Percentiles rank a stretch among this genome's conserved stretches.
Evolutionary conservation across 2,113 vertebrate species (phyloP).

Genomic region (Cololabis saira): DNA sequence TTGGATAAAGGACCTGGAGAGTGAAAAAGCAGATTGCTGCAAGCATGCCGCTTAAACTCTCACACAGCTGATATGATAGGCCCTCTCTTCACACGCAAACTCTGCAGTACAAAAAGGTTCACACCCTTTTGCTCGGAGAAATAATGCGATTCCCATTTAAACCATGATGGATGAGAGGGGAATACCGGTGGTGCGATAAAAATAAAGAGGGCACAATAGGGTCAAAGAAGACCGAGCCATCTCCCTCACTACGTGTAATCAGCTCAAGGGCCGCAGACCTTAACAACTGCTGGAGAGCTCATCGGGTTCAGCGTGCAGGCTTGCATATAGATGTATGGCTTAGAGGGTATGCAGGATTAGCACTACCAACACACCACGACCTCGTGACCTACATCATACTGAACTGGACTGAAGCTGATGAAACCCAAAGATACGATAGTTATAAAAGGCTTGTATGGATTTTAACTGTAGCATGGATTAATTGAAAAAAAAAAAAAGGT

Average conservation of each 20-base stretch:
- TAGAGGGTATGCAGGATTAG: slow-evolving; percentile 11
- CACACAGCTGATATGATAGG: slow-evolving; percentile 65
- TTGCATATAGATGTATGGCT: neutral
- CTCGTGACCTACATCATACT: slow-evolving; percentile 19
- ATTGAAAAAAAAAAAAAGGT: too few relatives aligned
- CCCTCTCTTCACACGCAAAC: slow-evolving; percentile 74
- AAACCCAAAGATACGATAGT: too few relatives aligned
- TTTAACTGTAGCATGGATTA: too few relatives aligned
- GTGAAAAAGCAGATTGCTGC: slow-evolving; percentile 75
- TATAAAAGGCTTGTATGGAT: too few relatives aligned
- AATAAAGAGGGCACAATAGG: slow-evolving; percentile 45
- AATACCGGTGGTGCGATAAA: slow-evolving; percentile 39
- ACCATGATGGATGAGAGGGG: slow-evolving; percentile 33
- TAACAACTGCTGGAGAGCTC: neutral
- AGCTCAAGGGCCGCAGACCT: neutral
- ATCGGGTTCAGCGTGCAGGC: neutral
- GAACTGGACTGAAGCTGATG: slow-evolving; percentile 2
- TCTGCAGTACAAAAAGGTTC: slow-evolving; percentile 22
- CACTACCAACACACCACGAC: slow-evolving; percentile 1
- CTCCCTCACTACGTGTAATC: neutral
- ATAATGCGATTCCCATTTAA: slow-evolving; percentile 26
- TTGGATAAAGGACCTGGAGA: slow-evolving; percentile 76
- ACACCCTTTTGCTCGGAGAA: slow-evolving; percentile 38
- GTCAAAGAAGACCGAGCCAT: slow-evolving; percentile 30
- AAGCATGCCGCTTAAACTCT: slow-evolving; percentile 56